Conservation (phyloP, 2,888 invertebrate genomes). For the Ametastegia equiseti region DNA sequence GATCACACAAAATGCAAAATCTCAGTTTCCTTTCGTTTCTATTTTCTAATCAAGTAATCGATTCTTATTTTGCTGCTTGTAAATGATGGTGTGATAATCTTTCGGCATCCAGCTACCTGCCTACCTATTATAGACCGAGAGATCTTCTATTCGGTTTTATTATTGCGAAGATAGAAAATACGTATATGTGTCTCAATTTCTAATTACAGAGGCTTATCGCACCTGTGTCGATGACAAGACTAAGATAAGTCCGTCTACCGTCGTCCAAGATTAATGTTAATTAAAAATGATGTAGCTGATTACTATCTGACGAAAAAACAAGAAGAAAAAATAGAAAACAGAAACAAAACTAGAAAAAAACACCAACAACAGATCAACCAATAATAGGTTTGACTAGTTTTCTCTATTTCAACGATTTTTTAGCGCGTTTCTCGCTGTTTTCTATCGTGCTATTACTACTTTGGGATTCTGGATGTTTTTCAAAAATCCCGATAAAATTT, state of each 20-base stretch:
- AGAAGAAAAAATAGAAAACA: too few relatives aligned
- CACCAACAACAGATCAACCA: too few relatives aligned
- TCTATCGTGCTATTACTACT: neutral
- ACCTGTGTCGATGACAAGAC: constrained; percentile 31
- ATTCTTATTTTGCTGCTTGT: neutral
- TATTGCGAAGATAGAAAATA: neutral
- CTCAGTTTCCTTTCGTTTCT: too few relatives aligned
- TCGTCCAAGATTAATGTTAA: constrained; percentile 60
- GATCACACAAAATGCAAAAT: too few relatives aligned
- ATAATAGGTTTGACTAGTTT: too few relatives aligned
- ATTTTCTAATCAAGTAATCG: too few relatives aligned
- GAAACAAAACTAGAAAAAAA: too few relatives aligned
- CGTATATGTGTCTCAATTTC: neutral
- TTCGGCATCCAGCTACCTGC: too few relatives aligned
- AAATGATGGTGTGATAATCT: neutral
- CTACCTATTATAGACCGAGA: neutral
- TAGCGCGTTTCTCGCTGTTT: neutral
- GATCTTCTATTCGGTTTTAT: neutral
- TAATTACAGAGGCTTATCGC: constrained; percentile 17
- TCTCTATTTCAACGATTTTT: too few relatives aligned
- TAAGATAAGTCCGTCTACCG: constrained; percentile 47
- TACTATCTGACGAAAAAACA: constrained; percentile 1
- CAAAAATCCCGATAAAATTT: neutral
- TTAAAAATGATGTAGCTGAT: constrained; percentile 57
- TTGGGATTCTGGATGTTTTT: neutral